Conservation (phyloP, 2,797 vertebrate genomes). For the Pangasius mekongensis region DNA sequence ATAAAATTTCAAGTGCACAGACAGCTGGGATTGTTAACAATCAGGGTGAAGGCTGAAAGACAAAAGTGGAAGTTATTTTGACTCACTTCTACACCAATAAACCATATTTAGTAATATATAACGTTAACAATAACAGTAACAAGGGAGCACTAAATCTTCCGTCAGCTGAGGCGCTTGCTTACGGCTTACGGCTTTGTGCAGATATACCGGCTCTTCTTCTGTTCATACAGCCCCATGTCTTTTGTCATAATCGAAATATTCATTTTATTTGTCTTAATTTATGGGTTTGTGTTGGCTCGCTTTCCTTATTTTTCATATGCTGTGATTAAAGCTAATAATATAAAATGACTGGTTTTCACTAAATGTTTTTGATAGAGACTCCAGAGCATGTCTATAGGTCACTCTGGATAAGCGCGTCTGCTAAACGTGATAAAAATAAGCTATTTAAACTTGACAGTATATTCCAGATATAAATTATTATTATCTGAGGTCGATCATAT, state of each 20-base stretch:
- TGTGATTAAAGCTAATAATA: neutral
- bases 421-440: too few species aligned
- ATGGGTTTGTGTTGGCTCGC: neutral
- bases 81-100: too few species aligned
- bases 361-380: neutral
- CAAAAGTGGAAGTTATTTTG: neutral
- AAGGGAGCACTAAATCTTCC: neutral
- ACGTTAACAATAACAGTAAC: too few species aligned
- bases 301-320: neutral
- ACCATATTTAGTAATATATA: too few species aligned
- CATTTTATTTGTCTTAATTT: neutral
- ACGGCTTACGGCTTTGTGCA: too few species aligned
- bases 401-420: too few species aligned
- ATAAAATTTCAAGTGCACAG: neutral
- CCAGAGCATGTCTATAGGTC: too few species aligned
- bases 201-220: neutral
- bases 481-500: neutral
- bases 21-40: too few species aligned
- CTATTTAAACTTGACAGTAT: too few species aligned
- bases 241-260: neutral
- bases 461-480: too few species aligned
- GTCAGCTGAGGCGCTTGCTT: neutral
- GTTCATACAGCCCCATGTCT: neutral
- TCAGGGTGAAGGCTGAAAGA: neutral
- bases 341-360: neutral